Evolutionary conservation across 1,140 invertebrate species (phyloP).

Genomic region (Aphaenogaster ashmeadi): DNA sequence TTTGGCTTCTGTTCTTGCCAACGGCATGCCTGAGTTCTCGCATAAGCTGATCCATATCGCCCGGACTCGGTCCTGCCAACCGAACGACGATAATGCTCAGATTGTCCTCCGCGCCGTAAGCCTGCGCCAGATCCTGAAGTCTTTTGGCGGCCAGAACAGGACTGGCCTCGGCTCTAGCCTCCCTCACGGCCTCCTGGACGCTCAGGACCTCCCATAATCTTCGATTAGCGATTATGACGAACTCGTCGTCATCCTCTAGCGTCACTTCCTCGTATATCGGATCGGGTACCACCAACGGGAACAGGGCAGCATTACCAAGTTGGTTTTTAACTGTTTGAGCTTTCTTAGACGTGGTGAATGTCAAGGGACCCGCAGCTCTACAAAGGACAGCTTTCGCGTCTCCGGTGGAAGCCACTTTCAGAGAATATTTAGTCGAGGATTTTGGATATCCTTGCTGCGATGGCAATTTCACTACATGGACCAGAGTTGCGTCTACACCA

Average conservation of each 20-base stretch:
- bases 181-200: slow-evolving; percentile 91
- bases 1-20: slow-evolving; percentile 87
- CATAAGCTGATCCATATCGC: slow-evolving; percentile 92
- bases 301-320: slow-evolving; percentile 89
- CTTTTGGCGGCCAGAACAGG: slow-evolving; percentile 93
- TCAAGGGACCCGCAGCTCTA: slow-evolving; percentile 88
- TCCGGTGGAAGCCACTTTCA: slow-evolving; percentile 92
- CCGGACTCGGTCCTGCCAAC: slow-evolving; percentile 88
- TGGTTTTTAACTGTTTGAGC: slow-evolving; percentile 82
- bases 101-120: slow-evolving; percentile 94
- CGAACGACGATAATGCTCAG: slow-evolving; percentile 92
- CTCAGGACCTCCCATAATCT: slow-evolving; percentile 93
- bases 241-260: slow-evolving; percentile 93
- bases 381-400: slow-evolving; percentile 91
- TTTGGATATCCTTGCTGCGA: slow-evolving; percentile 81
- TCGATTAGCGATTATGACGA: slow-evolving; percentile 93
- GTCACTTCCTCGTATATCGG: slow-evolving; percentile 92
- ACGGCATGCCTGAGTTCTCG: slow-evolving; percentile 92
- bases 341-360: slow-evolving; percentile 87
- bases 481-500: slow-evolving; percentile 91
- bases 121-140: slow-evolving; percentile 93
- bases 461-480: slow-evolving; percentile 90
- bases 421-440: slow-evolving; percentile 87
- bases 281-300: slow-evolving; percentile 91
- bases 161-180: slow-evolving; percentile 92